Evolutionary conservation across 2,888 invertebrate genomes (phyloP).

Genomic region (Morpho deidamia): DNA sequence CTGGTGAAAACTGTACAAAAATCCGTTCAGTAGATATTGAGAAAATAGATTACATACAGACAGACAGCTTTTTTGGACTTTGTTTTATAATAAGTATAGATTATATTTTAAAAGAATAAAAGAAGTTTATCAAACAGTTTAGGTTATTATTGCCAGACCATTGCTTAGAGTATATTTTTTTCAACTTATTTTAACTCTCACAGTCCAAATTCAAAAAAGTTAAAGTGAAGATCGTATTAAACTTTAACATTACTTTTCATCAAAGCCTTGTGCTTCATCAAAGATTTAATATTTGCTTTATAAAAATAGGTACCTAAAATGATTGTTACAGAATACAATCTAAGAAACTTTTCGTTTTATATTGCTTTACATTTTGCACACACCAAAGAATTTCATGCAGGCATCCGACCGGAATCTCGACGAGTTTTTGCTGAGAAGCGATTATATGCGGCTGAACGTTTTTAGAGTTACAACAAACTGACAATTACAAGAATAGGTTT

Average conservation of each 20-base stretch:
- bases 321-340: neutral
- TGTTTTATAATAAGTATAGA: too few relatives aligned
- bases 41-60: too few relatives aligned
- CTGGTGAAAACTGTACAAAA: too few relatives aligned
- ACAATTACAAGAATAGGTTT: neutral
- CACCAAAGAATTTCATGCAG: slow-evolving; percentile 36
- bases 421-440: slow-evolving; percentile 55
- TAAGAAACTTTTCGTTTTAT: slow-evolving; percentile 20
- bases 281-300: too few relatives aligned
- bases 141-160: neutral
- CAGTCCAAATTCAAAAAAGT: neutral
- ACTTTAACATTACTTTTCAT: neutral
- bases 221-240: neutral
- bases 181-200: neutral
- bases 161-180: neutral
- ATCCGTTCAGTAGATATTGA: too few relatives aligned
- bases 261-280: too few relatives aligned
- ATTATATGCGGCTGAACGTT: slow-evolving; percentile 48
- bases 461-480: slow-evolving; percentile 13
- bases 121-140: neutral
- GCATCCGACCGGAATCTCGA: slow-evolving; percentile 41
- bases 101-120: too few relatives aligned
- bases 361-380: slow-evolving; percentile 30
- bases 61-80: too few relatives aligned
- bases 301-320: neutral